phyloP scores from a whole-genome alignment of 2,113 vertebrate genomes.

The Carettochelys insculpta region DNA sequence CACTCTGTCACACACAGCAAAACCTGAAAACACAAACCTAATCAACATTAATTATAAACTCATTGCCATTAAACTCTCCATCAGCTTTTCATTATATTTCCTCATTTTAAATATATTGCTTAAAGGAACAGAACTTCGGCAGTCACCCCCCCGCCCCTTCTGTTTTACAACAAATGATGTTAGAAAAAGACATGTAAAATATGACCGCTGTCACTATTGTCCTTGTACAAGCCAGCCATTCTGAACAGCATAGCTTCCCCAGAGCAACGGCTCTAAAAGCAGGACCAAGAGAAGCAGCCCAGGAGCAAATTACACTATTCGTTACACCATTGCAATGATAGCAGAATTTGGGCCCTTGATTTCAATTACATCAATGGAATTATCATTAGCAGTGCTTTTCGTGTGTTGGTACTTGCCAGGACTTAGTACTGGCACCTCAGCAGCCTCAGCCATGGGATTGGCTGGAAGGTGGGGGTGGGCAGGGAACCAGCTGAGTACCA shows the following conservation, averaged over 20 bases:
- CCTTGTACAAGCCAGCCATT: conserved; percentile 6
- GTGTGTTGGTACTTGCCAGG: no score
- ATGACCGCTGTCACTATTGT: not conserved
- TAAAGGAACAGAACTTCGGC: conserved; percentile 9
- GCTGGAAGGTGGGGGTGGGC: no score
- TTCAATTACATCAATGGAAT: not conserved
- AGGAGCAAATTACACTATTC: conserved; percentile 8
- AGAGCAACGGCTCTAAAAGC: not conserved
- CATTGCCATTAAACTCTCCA: not conserved
- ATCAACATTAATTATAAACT: conserved; percentile 21
- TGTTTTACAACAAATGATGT: not conserved
- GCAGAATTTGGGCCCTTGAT: not conserved
- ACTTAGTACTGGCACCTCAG: no score
- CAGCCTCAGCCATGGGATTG: no score
- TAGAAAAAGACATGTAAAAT: conserved; percentile 17
- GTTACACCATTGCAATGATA: not conserved
- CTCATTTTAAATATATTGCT: not conserved
- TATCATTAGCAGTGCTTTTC: no score
- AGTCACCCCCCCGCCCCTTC: not conserved
- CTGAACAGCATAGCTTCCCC: conserved; percentile 21
- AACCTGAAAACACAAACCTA: conserved; percentile 33
- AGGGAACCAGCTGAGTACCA: no score
- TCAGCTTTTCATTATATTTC: not conserved
- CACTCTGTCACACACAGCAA: not conserved
- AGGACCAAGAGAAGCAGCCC: not conserved